phyloP scores from a whole-genome alignment of 2,888 invertebrate genomes.

The Lissonota sp. region DNA sequence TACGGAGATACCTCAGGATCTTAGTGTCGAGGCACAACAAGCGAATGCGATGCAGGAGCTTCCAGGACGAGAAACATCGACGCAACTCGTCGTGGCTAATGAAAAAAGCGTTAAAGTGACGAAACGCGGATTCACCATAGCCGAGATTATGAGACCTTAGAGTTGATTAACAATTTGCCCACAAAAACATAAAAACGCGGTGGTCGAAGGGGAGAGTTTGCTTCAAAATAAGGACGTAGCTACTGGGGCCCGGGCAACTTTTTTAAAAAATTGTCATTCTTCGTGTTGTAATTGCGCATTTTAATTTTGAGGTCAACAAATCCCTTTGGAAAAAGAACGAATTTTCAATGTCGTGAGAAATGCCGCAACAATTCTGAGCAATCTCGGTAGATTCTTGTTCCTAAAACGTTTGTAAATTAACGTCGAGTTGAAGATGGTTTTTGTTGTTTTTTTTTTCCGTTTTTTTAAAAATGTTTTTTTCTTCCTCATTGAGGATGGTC shows the following conservation, averaged over 20 bases:
- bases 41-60: slow-evolving; percentile 9
- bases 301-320: too few relatives aligned
- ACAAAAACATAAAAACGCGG: background rate
- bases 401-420: slow-evolving; percentile 43
- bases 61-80: slow-evolving; percentile 42
- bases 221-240: too few relatives aligned
- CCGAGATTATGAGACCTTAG: slow-evolving; percentile 95
- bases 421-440: slow-evolving; percentile 17
- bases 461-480: background rate
- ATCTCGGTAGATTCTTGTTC: slow-evolving; percentile 42
- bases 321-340: too few relatives aligned
- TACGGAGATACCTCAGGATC: slow-evolving; percentile 87
- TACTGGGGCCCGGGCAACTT: background rate
- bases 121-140: slow-evolving; percentile 92
- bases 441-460: background rate
- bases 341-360: too few relatives aligned
- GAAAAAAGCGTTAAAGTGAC: slow-evolving; percentile 76
- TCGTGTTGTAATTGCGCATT: background rate
- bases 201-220: too few relatives aligned
- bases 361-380: background rate
- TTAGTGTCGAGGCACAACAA: slow-evolving; percentile 74
- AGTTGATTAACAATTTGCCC: slow-evolving; percentile 34
- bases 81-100: slow-evolving; percentile 43
- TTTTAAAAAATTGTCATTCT: slow-evolving; percentile 14
- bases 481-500: background rate